Conservation (phyloP, 2,113 vertebrate species). For the Mastomys coucha region DNA sequence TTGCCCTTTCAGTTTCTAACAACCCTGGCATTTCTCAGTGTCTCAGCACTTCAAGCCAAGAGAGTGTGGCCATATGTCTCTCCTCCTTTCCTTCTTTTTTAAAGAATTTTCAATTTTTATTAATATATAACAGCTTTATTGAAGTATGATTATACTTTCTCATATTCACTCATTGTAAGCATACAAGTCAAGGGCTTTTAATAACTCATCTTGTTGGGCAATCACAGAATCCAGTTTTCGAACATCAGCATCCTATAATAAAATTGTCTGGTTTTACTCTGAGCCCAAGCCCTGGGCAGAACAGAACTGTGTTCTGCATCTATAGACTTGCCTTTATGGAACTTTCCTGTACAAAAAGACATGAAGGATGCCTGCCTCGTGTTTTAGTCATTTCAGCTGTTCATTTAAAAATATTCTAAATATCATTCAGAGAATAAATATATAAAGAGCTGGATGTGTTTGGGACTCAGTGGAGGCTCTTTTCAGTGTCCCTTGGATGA, state of each 20-base stretch:
- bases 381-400: neutral
- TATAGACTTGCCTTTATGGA: neutral
- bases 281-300: neutral
- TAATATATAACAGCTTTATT: neutral
- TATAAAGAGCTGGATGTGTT: neutral
- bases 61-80: neutral
- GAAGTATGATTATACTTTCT: neutral
- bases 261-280: neutral
- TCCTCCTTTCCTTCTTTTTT: neutral
- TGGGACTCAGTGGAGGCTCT: neutral
- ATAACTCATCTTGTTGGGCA: neutral
- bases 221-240: neutral
- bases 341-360: slow-evolving; percentile 1
- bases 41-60: neutral
- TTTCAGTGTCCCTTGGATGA: neutral
- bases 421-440: neutral
- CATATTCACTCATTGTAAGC: slow-evolving; percentile 37
- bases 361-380: neutral
- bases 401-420: neutral
- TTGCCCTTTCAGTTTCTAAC: neutral
- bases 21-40: neutral
- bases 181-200: neutral
- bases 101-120: neutral
- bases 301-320: neutral
- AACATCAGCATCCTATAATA: neutral